Evolutionary conservation across 2,797 vertebrate species (phyloP), one percentile per base, ranked within the genome.

Genomic region (Tympanoctomys barrerae): DNA sequence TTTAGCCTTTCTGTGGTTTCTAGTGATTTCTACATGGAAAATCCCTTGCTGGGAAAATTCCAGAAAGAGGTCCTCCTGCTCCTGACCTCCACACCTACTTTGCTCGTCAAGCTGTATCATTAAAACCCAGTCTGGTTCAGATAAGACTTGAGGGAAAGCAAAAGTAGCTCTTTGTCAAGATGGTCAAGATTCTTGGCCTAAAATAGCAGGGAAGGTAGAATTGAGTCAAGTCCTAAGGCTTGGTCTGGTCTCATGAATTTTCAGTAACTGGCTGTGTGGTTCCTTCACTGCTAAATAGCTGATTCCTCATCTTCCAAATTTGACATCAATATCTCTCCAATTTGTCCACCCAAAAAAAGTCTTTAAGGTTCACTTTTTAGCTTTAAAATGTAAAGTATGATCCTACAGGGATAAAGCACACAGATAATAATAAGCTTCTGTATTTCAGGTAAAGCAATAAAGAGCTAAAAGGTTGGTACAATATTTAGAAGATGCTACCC

Each of bases 331-430:
- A 61, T 8, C 75, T 62, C 49, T 78, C 42, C 95, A 42, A 49
- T 5, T 10, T 39, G 75, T 10, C n/a, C 33, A 49, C 57, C 13
- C 33, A 39, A 39, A 80, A 82, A 78, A 1, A 79, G 59, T 66
- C 73, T 14, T 33, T 22, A 49, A 93, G 42, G 18, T 36, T 46
- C 36, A 52, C 77, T 68, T 86, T 46, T 42, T 84, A 64, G 28
- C 61, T 94, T 92, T 18, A 86, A 92, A 73, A 86, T 84, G 22
- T 31, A n/a, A 95, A 92, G 10, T 39, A 70, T 26, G 66, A 80
- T 8, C 57, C 28, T 87, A 61, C 24, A 62, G 21, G 73, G n/a
- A 62, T 46, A 85, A 87, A 31, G 64, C 46, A n/a, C 49, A 79
- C 59, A 88, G 33, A 93, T 66, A 95, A 88, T 12, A 39, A 39